Evolutionary conservation across 2,888 invertebrate species (phyloP), one percentile per base, ranked within the genome.

Genomic region (Neoaliturus tenellus): DNA sequence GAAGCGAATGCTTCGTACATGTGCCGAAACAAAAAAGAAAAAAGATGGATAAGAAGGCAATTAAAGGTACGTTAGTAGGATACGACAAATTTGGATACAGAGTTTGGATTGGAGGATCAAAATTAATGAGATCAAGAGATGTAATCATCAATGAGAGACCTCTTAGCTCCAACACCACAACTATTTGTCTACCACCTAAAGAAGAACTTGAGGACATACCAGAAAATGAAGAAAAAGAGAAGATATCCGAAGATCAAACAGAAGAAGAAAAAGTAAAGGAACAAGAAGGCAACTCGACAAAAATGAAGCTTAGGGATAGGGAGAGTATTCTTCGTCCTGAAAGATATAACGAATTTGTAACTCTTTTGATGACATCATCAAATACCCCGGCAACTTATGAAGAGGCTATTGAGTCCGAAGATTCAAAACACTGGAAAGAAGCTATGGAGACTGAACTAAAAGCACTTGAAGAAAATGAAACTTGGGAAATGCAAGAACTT

Each of bases 261-360:
- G 6, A 33, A 8, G 51, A 51, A 51, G 23, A 23, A 6, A 14
- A 51, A 4, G 10, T 51, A 4, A 23, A 51, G 5, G 20, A 3
- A 4, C 71, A 71, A 41, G 41, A 39, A 5, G 8, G 6, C 4
- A 35, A 71, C 35, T 71, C 71, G 41, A 1, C n/a, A 1, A 39
- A 20, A 71, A 71, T 71, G 41, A 71, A 71, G 41, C n/a, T 71
- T 17, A 35, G 71, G 41, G 41, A 71, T 20, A 71, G 71, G 23
- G 71, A 71, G 39, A 71, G 41, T 71, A 71, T 39, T 39, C 71
- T 39, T 41, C 25, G 71, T 14, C 71, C 71, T 71, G 33, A 71
- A 4, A 20, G 41, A 12, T 71, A 33, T 39, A 41, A 71, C 23
- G 71, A 39, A 20, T 71, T 41, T 20, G 41, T 71, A 71, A 41